Conservation (phyloP, 2,797 vertebrate species). For the Pithecia hirsuta region DNA sequence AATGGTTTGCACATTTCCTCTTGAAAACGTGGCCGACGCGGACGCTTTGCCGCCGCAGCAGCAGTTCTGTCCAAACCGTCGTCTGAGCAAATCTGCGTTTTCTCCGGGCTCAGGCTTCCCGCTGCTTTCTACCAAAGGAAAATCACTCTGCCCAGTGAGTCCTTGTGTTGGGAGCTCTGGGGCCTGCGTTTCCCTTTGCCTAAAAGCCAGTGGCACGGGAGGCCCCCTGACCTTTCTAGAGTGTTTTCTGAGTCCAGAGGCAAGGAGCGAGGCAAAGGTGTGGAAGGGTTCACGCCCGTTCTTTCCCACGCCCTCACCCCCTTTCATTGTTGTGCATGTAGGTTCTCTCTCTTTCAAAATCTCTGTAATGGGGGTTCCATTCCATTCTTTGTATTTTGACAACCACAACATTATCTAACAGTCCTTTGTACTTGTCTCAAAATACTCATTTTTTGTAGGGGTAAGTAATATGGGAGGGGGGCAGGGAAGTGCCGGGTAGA, state of each 20-base stretch:
- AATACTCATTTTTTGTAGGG: neutral
- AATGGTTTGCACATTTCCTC: neutral
- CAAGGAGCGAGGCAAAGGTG: neutral
- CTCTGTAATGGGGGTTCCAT: accelerated
- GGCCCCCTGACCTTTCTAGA: neutral
- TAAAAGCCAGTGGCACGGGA: neutral
- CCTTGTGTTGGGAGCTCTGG: neutral
- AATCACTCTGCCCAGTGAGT: neutral
- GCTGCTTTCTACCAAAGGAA: neutral
- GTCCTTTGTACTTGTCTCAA: neutral
- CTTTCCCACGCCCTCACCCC: no score
- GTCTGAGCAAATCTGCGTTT: neutral
- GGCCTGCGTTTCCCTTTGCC: no score
- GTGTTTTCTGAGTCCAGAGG: neutral
- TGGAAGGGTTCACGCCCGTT: accelerated
- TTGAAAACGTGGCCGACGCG: neutral
- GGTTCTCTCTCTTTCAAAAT: no score
- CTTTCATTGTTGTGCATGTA: neutral
- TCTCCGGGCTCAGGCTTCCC: neutral
- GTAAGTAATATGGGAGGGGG: neutral
- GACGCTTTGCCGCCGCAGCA: neutral
- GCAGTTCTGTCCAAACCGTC: neutral
- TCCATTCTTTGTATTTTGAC: neutral
- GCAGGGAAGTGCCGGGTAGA: no score
- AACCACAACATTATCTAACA: neutral